These are phyloP conservation scores for Porites divaricata DNA, from an alignment of 92 coral and sea anemone genomes.

Conservation along the genomic window DNA sequence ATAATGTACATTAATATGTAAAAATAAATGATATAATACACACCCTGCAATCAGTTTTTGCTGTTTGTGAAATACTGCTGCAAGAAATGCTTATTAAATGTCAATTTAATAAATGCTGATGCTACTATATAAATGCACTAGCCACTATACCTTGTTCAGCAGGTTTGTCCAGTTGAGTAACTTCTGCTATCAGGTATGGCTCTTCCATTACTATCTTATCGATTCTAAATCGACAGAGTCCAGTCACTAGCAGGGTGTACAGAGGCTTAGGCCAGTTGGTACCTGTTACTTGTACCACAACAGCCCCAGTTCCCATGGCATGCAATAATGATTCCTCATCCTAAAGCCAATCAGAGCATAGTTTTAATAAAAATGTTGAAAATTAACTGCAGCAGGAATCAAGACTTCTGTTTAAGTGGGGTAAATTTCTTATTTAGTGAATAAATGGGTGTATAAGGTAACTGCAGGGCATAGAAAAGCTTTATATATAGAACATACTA, in stretches of 20 bases:
- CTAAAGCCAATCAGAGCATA: slow-evolving; percentile 16
- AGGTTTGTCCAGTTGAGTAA: slow-evolving; percentile 74
- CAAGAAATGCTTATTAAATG: no score
- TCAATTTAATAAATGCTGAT: neutral
- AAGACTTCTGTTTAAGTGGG: no score
- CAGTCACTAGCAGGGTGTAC: slow-evolving; percentile 89
- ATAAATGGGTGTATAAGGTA: no score
- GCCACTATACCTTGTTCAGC: slow-evolving; percentile 63
- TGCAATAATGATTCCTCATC: slow-evolving; percentile 72
- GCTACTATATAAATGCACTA: neutral
- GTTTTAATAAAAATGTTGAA: no score
- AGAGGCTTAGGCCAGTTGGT: slow-evolving; percentile 95
- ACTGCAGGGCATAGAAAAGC: no score
- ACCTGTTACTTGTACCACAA: slow-evolving; percentile 89
- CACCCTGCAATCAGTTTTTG: neutral
- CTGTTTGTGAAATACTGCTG: no score
- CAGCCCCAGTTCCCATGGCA: slow-evolving; percentile 81
- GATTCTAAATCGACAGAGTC: slow-evolving; percentile 81
- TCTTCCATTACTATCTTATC: slow-evolving; percentile 75
- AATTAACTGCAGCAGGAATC: no score
- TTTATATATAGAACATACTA: no score
- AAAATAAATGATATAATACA: neutral
- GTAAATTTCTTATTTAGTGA: no score
- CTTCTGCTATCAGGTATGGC: slow-evolving; percentile 70
- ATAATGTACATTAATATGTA: no score